Conservation (phyloP, 2,113 vertebrate genomes). For the Sminthopsis crassicaudata region DNA sequence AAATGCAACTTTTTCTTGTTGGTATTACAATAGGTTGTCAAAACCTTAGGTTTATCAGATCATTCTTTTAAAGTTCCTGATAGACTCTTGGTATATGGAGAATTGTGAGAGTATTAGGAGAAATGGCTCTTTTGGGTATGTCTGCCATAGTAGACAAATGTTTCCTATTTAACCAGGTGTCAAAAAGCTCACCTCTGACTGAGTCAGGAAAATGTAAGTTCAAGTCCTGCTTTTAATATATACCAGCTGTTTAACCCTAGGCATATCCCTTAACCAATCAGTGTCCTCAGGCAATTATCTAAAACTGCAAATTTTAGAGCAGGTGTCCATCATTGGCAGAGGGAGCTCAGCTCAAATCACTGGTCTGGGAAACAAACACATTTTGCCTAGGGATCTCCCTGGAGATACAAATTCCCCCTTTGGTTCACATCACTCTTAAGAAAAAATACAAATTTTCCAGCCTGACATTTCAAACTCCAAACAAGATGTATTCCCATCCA, state of each 20-base stretch:
- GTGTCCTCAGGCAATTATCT: neutral
- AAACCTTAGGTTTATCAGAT: neutral
- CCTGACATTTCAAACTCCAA: neutral
- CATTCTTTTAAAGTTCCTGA: neutral
- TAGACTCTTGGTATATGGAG: neutral
- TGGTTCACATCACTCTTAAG: neutral
- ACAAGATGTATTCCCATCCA: neutral
- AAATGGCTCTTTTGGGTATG: neutral
- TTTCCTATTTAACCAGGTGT: neutral
- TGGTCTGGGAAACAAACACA: neutral
- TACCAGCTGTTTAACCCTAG: neutral
- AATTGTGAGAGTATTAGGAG: neutral
- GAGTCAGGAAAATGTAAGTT: neutral
- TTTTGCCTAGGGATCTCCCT: slow-evolving; percentile 21
- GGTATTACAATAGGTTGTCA: neutral
- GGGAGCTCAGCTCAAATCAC: neutral
- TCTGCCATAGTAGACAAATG: neutral
- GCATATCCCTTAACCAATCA: neutral
- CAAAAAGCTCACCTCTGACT: neutral
- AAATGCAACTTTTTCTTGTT: neutral
- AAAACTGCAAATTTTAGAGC: neutral
- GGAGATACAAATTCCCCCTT: neutral
- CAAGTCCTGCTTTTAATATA: neutral
- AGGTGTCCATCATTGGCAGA: neutral
- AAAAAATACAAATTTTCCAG: neutral